Conservation (phyloP, 2,113 vertebrate genomes). For the Apteryx owenii region DNA sequence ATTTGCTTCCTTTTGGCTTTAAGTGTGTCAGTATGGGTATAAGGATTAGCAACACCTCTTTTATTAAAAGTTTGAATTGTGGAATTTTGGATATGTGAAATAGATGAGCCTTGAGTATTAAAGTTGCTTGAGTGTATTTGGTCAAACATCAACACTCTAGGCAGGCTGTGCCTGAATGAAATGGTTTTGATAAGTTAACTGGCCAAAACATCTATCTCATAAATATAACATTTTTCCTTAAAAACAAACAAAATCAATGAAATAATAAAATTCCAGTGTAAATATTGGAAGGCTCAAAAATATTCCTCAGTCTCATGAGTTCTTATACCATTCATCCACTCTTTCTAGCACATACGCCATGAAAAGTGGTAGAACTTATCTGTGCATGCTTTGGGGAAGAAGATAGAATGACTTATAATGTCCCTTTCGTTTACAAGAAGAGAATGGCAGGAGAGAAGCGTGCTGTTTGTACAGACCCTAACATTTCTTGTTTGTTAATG, state of each 20-base stretch:
- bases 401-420: not conserved
- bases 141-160: not conserved
- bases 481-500: not conserved
- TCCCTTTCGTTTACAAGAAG: not conserved
- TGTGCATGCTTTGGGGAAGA: not conserved
- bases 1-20: not conserved
- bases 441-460: not conserved
- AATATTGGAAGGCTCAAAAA: not conserved
- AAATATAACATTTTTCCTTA: not conserved
- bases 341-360: not conserved
- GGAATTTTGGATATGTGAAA: not conserved
- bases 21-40: not conserved
- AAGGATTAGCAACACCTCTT: not conserved
- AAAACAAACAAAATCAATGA: not conserved
- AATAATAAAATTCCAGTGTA: not conserved
- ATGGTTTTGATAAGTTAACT: not conserved
- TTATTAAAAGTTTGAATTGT: not conserved
- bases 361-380: not conserved
- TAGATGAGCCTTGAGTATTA: not conserved
- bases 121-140: not conserved
- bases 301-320: not conserved
- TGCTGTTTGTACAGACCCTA: not conserved
- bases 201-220: not conserved
- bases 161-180: not conserved
- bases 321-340: not conserved